These are phyloP conservation scores for Mesoligia furuncula DNA, from an alignment of 2,888 invertebrate species.

Conservation along the genomic window DNA sequence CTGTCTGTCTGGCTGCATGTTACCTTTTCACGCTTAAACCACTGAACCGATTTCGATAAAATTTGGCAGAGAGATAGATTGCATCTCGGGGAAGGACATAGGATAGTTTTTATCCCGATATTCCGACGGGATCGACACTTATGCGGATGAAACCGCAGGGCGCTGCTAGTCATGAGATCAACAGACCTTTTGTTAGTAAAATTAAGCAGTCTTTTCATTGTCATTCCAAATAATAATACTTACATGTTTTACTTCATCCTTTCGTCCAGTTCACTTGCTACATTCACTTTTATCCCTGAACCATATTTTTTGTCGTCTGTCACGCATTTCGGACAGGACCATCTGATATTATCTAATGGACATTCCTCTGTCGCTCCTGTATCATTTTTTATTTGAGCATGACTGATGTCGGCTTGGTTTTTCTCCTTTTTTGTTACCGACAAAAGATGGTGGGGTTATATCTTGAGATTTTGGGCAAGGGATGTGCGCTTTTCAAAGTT, in stretches of 20 bases:
- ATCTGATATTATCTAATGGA: constrained; percentile 77
- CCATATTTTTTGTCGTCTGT: constrained; percentile 67
- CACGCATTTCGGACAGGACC: constrained; percentile 62
- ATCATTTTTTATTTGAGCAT: constrained; percentile 67
- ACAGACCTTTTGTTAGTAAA: background rate
- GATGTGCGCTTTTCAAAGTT: background rate
- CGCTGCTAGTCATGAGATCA: too few relatives aligned
- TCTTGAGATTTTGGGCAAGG: constrained; percentile 27
- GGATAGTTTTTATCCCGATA: too few relatives aligned
- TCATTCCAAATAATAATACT: background rate
- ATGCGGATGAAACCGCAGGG: too few relatives aligned
- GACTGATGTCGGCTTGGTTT: constrained; percentile 54
- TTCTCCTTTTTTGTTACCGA: constrained; percentile 39
- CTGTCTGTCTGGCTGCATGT: too few relatives aligned
- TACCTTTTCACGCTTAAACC: too few relatives aligned
- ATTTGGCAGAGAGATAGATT: too few relatives aligned
- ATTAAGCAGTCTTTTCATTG: background rate
- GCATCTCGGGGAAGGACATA: too few relatives aligned
- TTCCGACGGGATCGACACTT: too few relatives aligned
- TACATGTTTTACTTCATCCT: background rate
- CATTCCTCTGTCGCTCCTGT: constrained; percentile 68
- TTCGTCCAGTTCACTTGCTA: constrained; percentile 24
- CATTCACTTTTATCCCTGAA: constrained; percentile 35
- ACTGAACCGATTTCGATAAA: too few relatives aligned
- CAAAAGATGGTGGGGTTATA: constrained; percentile 34